Conservation (phyloP, 2,888 invertebrate genomes). For the Ophioninae sp. region DNA sequence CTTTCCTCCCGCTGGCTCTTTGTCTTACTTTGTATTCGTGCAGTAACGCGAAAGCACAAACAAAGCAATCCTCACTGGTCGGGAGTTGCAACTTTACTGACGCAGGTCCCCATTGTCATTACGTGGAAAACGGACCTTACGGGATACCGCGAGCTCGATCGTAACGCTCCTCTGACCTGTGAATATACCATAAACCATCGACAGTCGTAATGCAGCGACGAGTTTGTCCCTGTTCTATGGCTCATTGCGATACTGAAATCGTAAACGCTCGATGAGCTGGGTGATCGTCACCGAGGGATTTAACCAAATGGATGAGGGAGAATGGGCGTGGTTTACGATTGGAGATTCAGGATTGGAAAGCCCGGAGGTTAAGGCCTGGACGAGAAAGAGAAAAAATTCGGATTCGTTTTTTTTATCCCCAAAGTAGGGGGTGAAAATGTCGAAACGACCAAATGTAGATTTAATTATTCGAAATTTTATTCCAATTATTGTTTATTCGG, state of each 20-base stretch:
- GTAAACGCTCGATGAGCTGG: slow-evolving; percentile 11
- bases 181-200: slow-evolving; percentile 22
- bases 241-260: slow-evolving; percentile 44
- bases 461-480: too few relatives aligned
- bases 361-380: too few relatives aligned
- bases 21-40: slow-evolving; percentile 20
- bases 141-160: slow-evolving; percentile 28
- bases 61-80: slow-evolving; percentile 41
- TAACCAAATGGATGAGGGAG: too few relatives aligned
- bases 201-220: slow-evolving; percentile 43
- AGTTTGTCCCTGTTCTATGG: slow-evolving; percentile 15
- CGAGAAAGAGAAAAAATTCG: too few relatives aligned
- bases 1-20: slow-evolving; percentile 13
- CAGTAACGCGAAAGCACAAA: neutral
- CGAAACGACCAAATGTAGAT: too few relatives aligned
- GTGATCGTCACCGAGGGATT: neutral
- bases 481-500: too few relatives aligned
- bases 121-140: slow-evolving; percentile 51
- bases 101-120: slow-evolving; percentile 38
- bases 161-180: slow-evolving; percentile 33
- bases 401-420: too few relatives aligned
- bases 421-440: too few relatives aligned
- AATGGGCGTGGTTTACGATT: too few relatives aligned
- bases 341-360: too few relatives aligned
- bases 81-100: slow-evolving; percentile 37